Conservation (phyloP, 2,888 invertebrate species). For the Junonia oenone region DNA sequence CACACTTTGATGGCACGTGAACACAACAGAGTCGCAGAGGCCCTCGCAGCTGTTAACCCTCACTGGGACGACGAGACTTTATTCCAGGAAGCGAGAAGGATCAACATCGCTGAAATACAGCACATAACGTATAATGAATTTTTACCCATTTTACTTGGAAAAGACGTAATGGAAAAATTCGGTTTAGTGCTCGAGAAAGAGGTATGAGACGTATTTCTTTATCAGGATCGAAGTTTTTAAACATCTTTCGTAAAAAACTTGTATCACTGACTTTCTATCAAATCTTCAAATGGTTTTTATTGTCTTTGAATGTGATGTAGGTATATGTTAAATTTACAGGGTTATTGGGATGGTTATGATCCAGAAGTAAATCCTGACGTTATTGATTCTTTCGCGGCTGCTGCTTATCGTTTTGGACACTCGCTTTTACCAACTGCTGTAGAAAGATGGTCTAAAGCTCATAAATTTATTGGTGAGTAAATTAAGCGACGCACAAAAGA, state of each 20-base stretch:
- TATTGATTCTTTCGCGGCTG: slow-evolving; percentile 93
- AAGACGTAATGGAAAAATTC: slow-evolving; percentile 94
- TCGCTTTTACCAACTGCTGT: slow-evolving; percentile 93
- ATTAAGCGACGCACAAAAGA: not conserved
- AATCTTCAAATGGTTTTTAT: not conserved
- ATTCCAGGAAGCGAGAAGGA: slow-evolving; percentile 91
- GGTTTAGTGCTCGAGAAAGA: slow-evolving; percentile 90
- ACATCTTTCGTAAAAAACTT: no score
- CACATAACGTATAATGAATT: slow-evolving; percentile 95
- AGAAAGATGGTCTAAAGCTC: slow-evolving; percentile 96
- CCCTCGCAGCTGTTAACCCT: slow-evolving; percentile 88
- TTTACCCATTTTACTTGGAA: slow-evolving; percentile 91
- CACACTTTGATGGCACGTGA: slow-evolving; percentile 94
- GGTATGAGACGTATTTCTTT: slow-evolving; percentile 48
- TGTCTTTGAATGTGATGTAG: not conserved
- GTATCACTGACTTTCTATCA: not conserved
- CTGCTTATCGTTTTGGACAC: slow-evolving; percentile 95
- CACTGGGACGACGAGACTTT: slow-evolving; percentile 96
- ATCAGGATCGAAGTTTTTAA: no score
- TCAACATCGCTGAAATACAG: slow-evolving; percentile 91
- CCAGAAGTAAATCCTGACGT: slow-evolving; percentile 91
- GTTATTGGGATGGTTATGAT: slow-evolving; percentile 92
- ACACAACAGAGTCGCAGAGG: slow-evolving; percentile 91
- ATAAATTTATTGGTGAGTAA: slow-evolving; percentile 91
- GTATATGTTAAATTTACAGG: slow-evolving; percentile 62